Conservation (phyloP, 2,113 vertebrate species). For the Atractosteus spatula region DNA sequence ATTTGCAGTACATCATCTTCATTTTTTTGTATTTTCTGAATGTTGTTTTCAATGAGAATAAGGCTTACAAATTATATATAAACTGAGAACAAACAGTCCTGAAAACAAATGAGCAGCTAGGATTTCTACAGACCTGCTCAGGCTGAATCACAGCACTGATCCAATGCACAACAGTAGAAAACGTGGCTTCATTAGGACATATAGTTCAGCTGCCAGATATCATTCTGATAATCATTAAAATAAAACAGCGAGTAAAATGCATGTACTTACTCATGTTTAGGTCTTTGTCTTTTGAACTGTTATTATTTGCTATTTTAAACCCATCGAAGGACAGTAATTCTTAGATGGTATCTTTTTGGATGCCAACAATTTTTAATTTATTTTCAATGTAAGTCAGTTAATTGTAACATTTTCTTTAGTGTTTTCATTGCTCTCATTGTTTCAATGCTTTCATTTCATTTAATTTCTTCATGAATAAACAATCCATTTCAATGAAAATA, state of each 20-base stretch:
- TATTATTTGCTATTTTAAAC: too few species aligned
- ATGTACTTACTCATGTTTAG: too few species aligned
- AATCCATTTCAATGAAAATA: too few species aligned
- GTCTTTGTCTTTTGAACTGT: too few species aligned
- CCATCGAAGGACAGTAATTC: too few species aligned
- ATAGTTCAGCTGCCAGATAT: background rate
- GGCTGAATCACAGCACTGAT: background rate
- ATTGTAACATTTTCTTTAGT: too few species aligned
- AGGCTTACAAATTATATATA: background rate
- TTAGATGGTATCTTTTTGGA: too few species aligned
- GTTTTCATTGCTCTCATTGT: too few species aligned
- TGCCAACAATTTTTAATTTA: too few species aligned
- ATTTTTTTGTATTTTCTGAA: background rate
- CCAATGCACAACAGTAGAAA: background rate
- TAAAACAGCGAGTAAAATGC: background rate
- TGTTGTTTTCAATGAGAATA: background rate
- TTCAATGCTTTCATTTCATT: too few species aligned
- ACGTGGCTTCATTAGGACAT: background rate
- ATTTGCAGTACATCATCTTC: background rate
- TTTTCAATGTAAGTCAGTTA: too few species aligned
- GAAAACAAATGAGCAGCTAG: background rate
- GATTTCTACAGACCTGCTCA: background rate
- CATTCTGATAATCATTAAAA: background rate
- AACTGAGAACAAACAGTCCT: background rate
- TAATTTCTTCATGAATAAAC: too few species aligned